A percentile compares a stretch with the other conserved stretches of the same genome.
These are phyloP conservation scores for Parelbella ahira DNA, from an alignment of 2,888 invertebrate species.

Conservation along the genomic window DNA sequence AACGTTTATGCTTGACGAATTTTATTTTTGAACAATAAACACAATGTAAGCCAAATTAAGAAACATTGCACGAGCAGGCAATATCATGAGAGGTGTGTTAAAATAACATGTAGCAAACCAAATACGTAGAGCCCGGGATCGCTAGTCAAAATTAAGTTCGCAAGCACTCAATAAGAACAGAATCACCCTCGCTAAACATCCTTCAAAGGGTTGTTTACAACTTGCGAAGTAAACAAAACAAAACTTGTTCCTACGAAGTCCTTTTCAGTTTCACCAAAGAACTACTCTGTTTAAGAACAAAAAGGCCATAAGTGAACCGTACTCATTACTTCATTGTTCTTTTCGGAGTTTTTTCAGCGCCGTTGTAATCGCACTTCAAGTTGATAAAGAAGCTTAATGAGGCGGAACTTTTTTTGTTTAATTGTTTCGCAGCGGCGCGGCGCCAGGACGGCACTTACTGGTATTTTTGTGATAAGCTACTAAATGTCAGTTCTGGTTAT, in stretches of 20 bases:
- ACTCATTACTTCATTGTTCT: constrained; percentile 7
- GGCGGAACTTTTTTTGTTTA: constrained; percentile 7
- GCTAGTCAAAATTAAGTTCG: constrained; percentile 4
- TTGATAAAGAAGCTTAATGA: constrained; percentile 8
- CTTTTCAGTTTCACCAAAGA: constrained; percentile 27
- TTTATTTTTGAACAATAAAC: too few species aligned
- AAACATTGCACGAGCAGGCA: too few species aligned
- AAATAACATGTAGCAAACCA: too few species aligned
- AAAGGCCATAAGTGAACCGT: constrained; percentile 11
- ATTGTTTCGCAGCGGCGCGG: too few species aligned
- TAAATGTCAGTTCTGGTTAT: too few species aligned
- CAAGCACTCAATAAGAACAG: constrained; percentile 22
- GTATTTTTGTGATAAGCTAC: too few species aligned
- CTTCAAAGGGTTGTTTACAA: constrained; percentile 32
- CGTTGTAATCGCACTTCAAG: constrained; percentile 6
- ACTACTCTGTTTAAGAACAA: constrained; percentile 7
- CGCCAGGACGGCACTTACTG: too few species aligned
- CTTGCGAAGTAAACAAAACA: constrained; percentile 31
- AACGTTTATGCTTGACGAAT: too few species aligned
- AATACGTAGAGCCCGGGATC: too few species aligned
- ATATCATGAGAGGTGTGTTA: too few species aligned
- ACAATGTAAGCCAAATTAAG: too few species aligned
- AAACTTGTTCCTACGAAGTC: constrained; percentile 30
- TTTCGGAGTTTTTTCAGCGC: constrained; percentile 12
- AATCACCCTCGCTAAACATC: constrained; percentile 26